Evolutionary conservation across 2,113 vertebrate genomes (phyloP), one percentile per base, ranked within the genome.

Genomic region (Halichoeres trimaculatus): DNA sequence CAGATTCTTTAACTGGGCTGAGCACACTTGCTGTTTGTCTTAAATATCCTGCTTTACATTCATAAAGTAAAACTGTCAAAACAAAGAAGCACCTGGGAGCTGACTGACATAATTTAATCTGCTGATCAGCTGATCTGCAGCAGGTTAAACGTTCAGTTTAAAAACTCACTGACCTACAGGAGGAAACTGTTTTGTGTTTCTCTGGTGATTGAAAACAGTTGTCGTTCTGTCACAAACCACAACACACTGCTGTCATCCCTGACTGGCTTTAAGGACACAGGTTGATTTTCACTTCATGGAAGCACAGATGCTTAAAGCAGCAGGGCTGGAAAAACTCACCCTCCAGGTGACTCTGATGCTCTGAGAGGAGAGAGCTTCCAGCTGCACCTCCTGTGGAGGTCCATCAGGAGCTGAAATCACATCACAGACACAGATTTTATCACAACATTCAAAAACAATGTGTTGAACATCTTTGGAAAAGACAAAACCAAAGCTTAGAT

Each of bases 271-370:
- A 24, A 45, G 53, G n/a, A 38, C 19, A 52, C 22, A 10, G 50
- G 11, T 24, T 35, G 23, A 50, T 13, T 0, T n/a, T 35, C 3
- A 41, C 17, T 10, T 12, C n/a, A 61, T 23, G 4, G 36, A 54
- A 13, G 69, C 52, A 67, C 1, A 34, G 16, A 45, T 43, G 30
- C 10, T 23, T 67, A 1, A 61, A 60, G 48, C 54, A 38, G 23
- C 45, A 22, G 22, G 5, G 50, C 57, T 0, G 19, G 40, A 67
- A 19, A 10, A 41, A 60, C 94, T 88, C 95, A 99, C 98, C 95
- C 99, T 97, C 98, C 98, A 99, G 7, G 95, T 95, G 74, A 99
- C 96, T 88, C 96, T 92, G 91, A 99, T 98, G 91, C 96, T 98
- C 88, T 99, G 98, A 58, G 98, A 99, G 26, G 98, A 98, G 56